phyloP scores from a whole-genome alignment of 2,113 vertebrate genomes.

The Paraplagusia blochii region DNA sequence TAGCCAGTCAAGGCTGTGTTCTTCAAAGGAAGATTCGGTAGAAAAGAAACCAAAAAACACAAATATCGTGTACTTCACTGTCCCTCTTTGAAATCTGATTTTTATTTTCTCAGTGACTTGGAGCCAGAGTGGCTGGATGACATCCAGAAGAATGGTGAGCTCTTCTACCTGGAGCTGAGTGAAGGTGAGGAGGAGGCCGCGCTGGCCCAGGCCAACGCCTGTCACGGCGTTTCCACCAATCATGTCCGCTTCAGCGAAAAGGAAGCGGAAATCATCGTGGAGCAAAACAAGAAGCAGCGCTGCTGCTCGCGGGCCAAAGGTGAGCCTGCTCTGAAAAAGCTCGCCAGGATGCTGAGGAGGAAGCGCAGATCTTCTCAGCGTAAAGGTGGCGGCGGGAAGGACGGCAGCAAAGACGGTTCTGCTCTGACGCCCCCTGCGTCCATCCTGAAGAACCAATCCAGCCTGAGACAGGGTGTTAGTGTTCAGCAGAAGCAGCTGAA shows the following conservation, averaged over 20 bases:
- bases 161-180: constrained; percentile 94
- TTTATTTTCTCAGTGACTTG: constrained; percentile 79
- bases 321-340: constrained; percentile 79
- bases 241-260: constrained; percentile 90
- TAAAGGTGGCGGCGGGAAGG: constrained; percentile 53
- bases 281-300: constrained; percentile 67
- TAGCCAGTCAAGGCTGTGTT: constrained; percentile 32
- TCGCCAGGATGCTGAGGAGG: constrained; percentile 83
- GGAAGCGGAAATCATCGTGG: constrained; percentile 86
- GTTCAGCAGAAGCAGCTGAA: constrained; percentile 80
- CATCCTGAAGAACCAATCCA: constrained; percentile 84
- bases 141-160: constrained; percentile 91
- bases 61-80: too few species aligned
- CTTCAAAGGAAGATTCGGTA: constrained; percentile 39
- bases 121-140: constrained; percentile 93
- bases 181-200: constrained; percentile 86
- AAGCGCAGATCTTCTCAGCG: constrained; percentile 72
- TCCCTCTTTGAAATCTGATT: neutral
- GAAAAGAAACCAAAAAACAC: constrained; percentile 29
- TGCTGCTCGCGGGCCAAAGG: constrained; percentile 57
- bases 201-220: constrained; percentile 67
- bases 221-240: constrained; percentile 77
- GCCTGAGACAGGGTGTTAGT: constrained; percentile 69
- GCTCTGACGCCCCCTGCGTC: constrained; percentile 73
- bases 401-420: constrained; percentile 28